Percentiles rank a stretch among this genome's conserved stretches.
Evolutionary conservation across 2,113 vertebrate genomes (phyloP).

Genomic region (Psilopsiagon aurifrons): DNA sequence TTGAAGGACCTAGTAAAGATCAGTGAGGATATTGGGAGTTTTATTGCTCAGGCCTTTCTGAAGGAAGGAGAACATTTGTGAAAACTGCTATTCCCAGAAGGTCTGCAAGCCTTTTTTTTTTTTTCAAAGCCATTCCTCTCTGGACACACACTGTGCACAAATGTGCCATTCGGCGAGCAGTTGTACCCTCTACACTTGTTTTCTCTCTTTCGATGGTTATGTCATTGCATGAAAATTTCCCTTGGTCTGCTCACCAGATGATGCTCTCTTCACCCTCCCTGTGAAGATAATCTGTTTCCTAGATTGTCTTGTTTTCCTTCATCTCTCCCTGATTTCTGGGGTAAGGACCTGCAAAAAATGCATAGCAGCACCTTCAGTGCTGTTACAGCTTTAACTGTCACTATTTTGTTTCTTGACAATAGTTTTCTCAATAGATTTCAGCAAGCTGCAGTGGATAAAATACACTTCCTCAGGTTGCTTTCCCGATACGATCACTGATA

Average conservation of each 20-base stretch:
- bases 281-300: neutral
- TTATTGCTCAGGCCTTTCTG: slow-evolving; percentile 2
- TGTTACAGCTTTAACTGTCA: neutral
- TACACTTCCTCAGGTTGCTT: neutral
- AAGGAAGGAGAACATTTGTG: neutral
- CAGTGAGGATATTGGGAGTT: neutral
- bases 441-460: neutral
- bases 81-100: neutral
- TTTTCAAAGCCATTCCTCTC: neutral
- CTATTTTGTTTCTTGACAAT: neutral
- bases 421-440: neutral
- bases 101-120: neutral
- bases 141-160: neutral
- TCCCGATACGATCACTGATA: neutral
- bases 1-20: neutral
- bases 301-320: neutral
- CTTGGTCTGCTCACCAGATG: neutral
- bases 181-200: neutral
- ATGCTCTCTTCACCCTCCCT: neutral
- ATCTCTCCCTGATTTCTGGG: neutral
- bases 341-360: neutral
- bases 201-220: neutral
- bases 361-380: neutral
- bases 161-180: neutral
- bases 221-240: neutral